Percentiles rank a stretch among this genome's conserved stretches.
Conservation (phyloP, 1,140 invertebrate genomes). For the Leptinotarsa lineolata region DNA sequence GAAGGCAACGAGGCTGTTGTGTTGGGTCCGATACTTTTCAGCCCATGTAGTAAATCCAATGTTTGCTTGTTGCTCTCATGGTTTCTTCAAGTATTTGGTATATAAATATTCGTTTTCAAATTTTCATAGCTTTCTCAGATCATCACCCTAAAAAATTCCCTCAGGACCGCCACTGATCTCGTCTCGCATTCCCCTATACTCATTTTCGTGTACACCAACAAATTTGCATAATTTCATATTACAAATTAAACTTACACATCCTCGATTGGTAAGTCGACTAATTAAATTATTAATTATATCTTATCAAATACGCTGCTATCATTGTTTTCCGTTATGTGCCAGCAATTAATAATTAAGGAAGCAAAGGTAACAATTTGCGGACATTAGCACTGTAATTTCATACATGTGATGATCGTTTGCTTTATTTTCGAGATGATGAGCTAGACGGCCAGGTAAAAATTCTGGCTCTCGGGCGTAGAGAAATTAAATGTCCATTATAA, state of each 20-base stretch:
- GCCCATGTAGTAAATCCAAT: too few species aligned
- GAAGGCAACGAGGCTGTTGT: too few species aligned
- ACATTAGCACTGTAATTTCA: constrained; percentile 25
- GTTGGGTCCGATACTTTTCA: too few species aligned
- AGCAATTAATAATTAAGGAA: constrained; percentile 26
- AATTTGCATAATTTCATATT: constrained; percentile 20
- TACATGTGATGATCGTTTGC: constrained; percentile 19
- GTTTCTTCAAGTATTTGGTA: too few species aligned
- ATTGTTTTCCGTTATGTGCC: constrained; percentile 15
- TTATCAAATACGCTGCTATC: constrained; percentile 7
- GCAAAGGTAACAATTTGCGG: constrained; percentile 28
- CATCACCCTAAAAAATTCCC: too few species aligned
- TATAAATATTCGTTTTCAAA: too few species aligned
- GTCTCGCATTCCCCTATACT: not conserved
- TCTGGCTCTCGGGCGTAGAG: constrained; percentile 29
- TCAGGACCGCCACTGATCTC: not conserved
- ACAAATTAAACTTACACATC: constrained; percentile 5
- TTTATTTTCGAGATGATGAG: constrained; percentile 19
- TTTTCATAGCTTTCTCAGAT: too few species aligned
- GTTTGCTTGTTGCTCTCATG: too few species aligned
- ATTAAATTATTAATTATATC: constrained; percentile 25
- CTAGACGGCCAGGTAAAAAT: constrained; percentile 31
- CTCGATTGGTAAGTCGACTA: not conserved
- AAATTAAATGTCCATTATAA: constrained; percentile 44
- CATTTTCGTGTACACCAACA: constrained; percentile 7